A percentile compares a stretch with the other conserved stretches of the same genome.
These are phyloP conservation scores for Metaphire vulgaris DNA, from an alignment of 1,140 invertebrate genomes.

Conservation along the genomic window DNA sequence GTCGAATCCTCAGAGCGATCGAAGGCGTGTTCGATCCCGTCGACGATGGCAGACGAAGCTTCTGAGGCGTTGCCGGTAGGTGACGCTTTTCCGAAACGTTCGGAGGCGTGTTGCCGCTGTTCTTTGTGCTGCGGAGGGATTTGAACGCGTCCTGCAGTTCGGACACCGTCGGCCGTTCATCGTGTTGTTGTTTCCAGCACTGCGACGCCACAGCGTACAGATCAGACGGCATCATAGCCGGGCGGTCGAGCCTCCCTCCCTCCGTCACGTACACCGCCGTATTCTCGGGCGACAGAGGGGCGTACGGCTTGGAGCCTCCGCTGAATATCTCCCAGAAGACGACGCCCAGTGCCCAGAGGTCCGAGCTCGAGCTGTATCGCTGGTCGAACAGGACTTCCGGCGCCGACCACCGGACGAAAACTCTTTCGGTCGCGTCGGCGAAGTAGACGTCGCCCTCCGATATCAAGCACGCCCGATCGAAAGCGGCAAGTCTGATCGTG, in stretches of 20 bases:
- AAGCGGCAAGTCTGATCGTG: constrained; percentile 25
- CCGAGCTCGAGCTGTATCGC: constrained; percentile 94
- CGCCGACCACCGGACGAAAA: constrained; percentile 98
- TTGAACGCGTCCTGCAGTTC: not conserved
- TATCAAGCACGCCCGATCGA: constrained; percentile 19
- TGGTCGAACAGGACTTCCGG: constrained; percentile 90
- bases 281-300: constrained; percentile 74
- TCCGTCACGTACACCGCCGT: constrained; percentile 23
- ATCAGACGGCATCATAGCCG: not conserved
- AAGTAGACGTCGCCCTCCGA: constrained; percentile 22
- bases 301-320: constrained; percentile 83
- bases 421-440: constrained; percentile 46
- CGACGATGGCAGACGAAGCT: not conserved
- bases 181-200: not conserved
- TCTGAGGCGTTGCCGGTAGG: not conserved
- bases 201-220: not conserved
- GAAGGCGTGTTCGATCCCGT: not conserved
- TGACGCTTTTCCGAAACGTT: not conserved
- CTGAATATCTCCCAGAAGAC: constrained; percentile 96
- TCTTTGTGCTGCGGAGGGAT: not conserved
- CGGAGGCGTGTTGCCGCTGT: not conserved
- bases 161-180: not conserved
- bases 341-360: constrained; percentile 97
- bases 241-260: constrained; percentile 24
- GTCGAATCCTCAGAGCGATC: not conserved